These are phyloP conservation scores for Aphelenchoides avenae DNA, from an alignment of 1,140 invertebrate genomes.

Conservation along the genomic window DNA sequence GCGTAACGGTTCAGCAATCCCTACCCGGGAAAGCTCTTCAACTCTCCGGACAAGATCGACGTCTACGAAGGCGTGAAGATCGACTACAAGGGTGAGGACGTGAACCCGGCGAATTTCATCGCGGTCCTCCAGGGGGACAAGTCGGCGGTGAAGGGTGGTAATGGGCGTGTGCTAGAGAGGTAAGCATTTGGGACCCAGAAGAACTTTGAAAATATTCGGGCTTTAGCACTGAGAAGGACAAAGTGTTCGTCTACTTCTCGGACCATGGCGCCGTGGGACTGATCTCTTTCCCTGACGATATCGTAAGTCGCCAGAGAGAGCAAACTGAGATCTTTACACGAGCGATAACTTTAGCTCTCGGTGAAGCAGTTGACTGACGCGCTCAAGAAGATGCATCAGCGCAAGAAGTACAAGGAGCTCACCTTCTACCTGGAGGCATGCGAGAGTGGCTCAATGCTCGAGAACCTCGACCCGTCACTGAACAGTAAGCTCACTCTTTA, in stretches of 20 bases:
- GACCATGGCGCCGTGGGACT: conserved; percentile 68
- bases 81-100: conserved; percentile 64
- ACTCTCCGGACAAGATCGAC: conserved; percentile 66
- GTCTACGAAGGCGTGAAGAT: conserved; percentile 67
- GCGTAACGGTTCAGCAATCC: conserved; percentile 66
- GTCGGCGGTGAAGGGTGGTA: conserved; percentile 10
- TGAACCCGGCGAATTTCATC: conserved; percentile 38
- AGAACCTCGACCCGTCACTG: conserved; percentile 64
- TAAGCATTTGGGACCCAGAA: too few relatives aligned
- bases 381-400: conserved; percentile 63
- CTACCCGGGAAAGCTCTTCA: conserved; percentile 65
- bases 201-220: background rate
- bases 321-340: too few relatives aligned
- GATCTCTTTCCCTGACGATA: conserved; percentile 64
- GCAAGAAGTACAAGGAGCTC: conserved; percentile 60
- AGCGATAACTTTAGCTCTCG: too few relatives aligned
- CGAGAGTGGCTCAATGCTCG: conserved; percentile 70
- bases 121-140: conserved; percentile 33
- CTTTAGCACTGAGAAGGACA: conserved; percentile 24
- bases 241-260: conserved; percentile 61
- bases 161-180: conserved; percentile 57
- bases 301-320: conserved; percentile 9
- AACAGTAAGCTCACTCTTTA: conserved; percentile 34
- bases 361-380: conserved; percentile 61
- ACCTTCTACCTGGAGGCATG: conserved; percentile 69